phyloP scores from a whole-genome alignment of 2,113 vertebrate genomes.

The Nothobranchius furzeri region DNA sequence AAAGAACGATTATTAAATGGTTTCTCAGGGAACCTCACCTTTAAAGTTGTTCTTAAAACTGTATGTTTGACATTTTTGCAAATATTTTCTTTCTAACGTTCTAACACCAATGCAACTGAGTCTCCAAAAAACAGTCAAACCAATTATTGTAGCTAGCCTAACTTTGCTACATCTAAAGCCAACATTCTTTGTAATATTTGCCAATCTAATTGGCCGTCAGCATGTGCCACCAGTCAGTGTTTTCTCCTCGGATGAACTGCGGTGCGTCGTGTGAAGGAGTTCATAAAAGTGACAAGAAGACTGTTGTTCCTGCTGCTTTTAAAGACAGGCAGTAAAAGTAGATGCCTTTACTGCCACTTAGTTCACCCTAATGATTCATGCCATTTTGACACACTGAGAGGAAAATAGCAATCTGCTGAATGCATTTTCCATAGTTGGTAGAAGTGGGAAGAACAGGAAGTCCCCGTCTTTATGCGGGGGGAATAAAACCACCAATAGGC shows the following conservation, averaged over 20 bases:
- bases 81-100: too few species aligned
- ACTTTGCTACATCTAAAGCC: too few species aligned
- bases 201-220: constrained; percentile 5
- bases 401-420: neutral
- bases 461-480: constrained; percentile 50
- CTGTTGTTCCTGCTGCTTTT: constrained; percentile 51
- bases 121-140: neutral
- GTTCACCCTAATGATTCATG: constrained; percentile 51
- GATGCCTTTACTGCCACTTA: constrained; percentile 61
- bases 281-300: constrained; percentile 62
- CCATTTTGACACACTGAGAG: constrained; percentile 30
- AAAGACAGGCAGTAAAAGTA: constrained; percentile 64
- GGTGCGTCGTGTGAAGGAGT: constrained; percentile 43
- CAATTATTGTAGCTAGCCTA: too few species aligned
- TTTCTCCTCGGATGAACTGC: constrained; percentile 26
- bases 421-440: constrained; percentile 26
- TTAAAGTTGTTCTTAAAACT: too few species aligned
- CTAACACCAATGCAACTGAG: neutral
- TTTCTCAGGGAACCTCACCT: too few species aligned
- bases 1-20: too few species aligned
- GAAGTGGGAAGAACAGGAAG: constrained; percentile 58
- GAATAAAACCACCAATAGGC: constrained; percentile 59
- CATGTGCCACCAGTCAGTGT: constrained; percentile 18
- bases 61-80: too few species aligned
- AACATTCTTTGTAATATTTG: neutral